These are phyloP conservation scores for Dasypogon diadema DNA, from an alignment of 2,888 invertebrate species.

Conservation along the genomic window DNA sequence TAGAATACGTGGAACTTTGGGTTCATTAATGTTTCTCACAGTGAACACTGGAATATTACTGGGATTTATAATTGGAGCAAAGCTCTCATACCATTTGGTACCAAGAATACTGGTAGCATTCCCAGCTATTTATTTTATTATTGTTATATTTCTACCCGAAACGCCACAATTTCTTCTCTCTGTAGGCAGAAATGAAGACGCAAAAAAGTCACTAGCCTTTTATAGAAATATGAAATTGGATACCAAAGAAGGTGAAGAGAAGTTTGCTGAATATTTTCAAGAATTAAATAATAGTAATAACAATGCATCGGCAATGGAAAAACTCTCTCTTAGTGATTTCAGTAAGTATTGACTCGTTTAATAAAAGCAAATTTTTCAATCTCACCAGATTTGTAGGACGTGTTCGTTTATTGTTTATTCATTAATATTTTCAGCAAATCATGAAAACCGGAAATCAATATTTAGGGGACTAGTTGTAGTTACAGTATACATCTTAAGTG, in stretches of 20 bases:
- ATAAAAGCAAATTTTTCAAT: constrained; percentile 4
- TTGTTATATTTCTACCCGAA: constrained; percentile 53
- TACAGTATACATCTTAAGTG: constrained; percentile 54
- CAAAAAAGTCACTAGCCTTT: constrained; percentile 54
- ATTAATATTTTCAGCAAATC: constrained; percentile 45
- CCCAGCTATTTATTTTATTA: constrained; percentile 50
- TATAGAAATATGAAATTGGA: constrained; percentile 51
- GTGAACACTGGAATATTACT: constrained; percentile 54
- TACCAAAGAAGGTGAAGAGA: constrained; percentile 23
- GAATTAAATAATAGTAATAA: constrained; percentile 35
- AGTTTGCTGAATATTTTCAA: constrained; percentile 27
- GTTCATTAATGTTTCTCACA: constrained; percentile 52
- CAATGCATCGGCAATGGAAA: background rate
- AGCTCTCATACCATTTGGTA: constrained; percentile 53
- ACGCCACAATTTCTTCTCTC: constrained; percentile 56
- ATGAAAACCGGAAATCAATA: constrained; percentile 39
- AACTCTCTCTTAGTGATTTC: constrained; percentile 51
- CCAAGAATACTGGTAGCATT: constrained; percentile 53
- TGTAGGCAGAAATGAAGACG: constrained; percentile 45
- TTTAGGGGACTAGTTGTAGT: constrained; percentile 53
- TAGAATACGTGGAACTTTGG: constrained; percentile 56
- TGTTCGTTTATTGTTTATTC: too few species aligned
- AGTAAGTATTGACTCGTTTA: too few species aligned
- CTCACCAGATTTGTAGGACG: too few species aligned
- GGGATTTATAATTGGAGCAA: constrained; percentile 54